A percentile compares a stretch with the other conserved stretches of the same genome.
These are phyloP conservation scores for Bugula neritina DNA, from an alignment of 2,888 invertebrate genomes.

Conservation along the genomic window DNA sequence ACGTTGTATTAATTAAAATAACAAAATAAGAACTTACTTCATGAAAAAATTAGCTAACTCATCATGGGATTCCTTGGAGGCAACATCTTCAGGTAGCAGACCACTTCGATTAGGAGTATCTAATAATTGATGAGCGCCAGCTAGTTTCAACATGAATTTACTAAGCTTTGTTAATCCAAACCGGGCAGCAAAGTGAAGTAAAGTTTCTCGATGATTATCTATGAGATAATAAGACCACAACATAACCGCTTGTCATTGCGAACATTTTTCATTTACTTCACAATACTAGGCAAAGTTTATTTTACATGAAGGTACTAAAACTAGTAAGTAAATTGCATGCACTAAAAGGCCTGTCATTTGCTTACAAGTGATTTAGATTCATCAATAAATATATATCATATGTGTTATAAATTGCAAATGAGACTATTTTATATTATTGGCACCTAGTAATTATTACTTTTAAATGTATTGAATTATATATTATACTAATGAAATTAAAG, in stretches of 20 bases:
- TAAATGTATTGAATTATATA: too few species aligned
- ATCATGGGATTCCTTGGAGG: neutral
- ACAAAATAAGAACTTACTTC: neutral
- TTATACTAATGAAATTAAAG: too few species aligned
- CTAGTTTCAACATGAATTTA: neutral
- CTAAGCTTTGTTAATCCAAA: constrained; percentile 10
- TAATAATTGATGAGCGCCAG: neutral
- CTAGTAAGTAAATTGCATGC: too few species aligned
- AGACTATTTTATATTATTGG: neutral
- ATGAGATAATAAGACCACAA: neutral
- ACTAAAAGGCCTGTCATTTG: neutral
- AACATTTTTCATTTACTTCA: too few species aligned
- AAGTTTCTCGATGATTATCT: constrained; percentile 1
- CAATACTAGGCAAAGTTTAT: too few species aligned
- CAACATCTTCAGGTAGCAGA: neutral
- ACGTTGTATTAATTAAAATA: too few species aligned
- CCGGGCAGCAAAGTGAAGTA: neutral
- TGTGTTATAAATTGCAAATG: neutral
- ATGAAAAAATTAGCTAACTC: neutral
- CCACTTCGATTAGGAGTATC: constrained; percentile 11
- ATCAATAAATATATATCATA: neutral
- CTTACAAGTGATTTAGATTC: neutral
- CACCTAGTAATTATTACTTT: too few species aligned
- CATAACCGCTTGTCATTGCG: too few species aligned
- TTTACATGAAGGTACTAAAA: too few species aligned